A percentile compares a stretch with the other conserved stretches of the same genome.
These are phyloP conservation scores for Pardosa pseudoannulata DNA, from an alignment of 2,888 invertebrate genomes.

Conservation along the genomic window DNA sequence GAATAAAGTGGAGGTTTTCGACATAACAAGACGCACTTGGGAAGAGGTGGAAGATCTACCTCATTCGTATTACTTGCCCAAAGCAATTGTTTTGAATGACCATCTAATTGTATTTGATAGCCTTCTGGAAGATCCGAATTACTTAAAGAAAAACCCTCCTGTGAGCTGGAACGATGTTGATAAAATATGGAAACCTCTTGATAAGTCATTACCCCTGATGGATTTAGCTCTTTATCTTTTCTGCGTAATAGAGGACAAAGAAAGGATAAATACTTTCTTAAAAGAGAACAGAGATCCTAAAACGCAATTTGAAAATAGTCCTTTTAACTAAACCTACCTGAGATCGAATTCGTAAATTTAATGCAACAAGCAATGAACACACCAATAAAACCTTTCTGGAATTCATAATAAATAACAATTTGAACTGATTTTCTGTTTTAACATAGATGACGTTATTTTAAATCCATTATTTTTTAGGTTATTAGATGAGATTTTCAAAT, in stretches of 20 bases:
- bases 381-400: too few relatives aligned
- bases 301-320: neutral
- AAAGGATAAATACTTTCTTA: neutral
- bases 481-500: too few relatives aligned
- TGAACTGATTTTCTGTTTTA: too few relatives aligned
- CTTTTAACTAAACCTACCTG: neutral
- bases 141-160: neutral
- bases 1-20: constrained; percentile 27
- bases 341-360: too few relatives aligned
- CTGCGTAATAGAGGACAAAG: neutral
- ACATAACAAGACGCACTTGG: constrained; percentile 8
- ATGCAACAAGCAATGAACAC: too few relatives aligned
- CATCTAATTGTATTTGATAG: constrained; percentile 23
- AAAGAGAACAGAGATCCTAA: neutral
- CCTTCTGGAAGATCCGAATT: neutral
- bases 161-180: constrained; percentile 11
- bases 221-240: constrained; percentile 10
- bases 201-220: constrained; percentile 1
- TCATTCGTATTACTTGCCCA: constrained; percentile 7
- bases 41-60: constrained; percentile 8
- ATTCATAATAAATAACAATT: too few relatives aligned
- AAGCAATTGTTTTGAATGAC: constrained; percentile 7
- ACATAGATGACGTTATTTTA: too few relatives aligned
- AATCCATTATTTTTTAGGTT: too few relatives aligned
- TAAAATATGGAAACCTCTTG: constrained; percentile 7